Conservation (phyloP, 2,888 invertebrate genomes). For the Agrilus cyanescens region DNA sequence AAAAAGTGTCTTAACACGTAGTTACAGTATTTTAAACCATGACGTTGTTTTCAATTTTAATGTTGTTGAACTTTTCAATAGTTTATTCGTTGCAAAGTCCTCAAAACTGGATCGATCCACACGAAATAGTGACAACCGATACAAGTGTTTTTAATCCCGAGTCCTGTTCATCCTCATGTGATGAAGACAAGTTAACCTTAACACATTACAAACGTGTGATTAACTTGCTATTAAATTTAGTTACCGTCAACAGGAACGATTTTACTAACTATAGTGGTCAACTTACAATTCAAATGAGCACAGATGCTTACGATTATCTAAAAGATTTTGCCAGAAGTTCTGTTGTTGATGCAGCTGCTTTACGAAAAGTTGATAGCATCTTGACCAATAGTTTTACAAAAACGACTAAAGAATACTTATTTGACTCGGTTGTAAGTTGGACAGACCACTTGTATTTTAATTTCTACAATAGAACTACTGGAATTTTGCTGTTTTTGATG, state of each 20-base stretch:
- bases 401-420: constrained; percentile 2
- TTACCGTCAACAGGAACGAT: neutral
- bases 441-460: constrained; percentile 10
- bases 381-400: constrained; percentile 6
- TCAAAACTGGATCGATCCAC: constrained; percentile 7
- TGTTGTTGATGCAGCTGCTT: constrained; percentile 4
- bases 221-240: constrained; percentile 8
- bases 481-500: constrained; percentile 6
- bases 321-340: constrained; percentile 3
- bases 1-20: too few relatives aligned
- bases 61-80: too few relatives aligned
- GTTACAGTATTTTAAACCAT: too few relatives aligned
- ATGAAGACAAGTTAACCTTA: constrained; percentile 2
- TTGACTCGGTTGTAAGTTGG: constrained; percentile 7
- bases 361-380: constrained; percentile 10
- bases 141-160: neutral
- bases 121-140: constrained; percentile 1
- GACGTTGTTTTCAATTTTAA: too few relatives aligned
- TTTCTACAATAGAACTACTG: constrained; percentile 11
- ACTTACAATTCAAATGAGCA: constrained; percentile 7
- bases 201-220: constrained; percentile 12
- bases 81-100: neutral
- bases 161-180: neutral
- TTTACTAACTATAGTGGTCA: constrained; percentile 7
- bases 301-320: constrained; percentile 8